Conservation (phyloP, 2,113 vertebrate species). For the Hemichromis elongatus region DNA sequence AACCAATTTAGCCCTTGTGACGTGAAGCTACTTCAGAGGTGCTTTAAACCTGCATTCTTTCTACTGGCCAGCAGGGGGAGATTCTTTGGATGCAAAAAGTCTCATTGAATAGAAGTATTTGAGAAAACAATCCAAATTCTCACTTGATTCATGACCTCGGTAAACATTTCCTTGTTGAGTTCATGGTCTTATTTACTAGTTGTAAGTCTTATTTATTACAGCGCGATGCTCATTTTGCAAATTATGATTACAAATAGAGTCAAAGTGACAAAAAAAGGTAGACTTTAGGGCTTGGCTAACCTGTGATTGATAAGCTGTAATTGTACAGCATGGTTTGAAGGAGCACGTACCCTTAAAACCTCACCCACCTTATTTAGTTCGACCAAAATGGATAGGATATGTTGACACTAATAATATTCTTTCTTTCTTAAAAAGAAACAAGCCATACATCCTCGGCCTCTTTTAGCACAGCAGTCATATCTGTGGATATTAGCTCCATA, state of each 20-base stretch:
- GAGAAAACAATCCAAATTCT: not conserved
- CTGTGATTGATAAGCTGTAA: not conserved
- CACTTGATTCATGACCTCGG: not conserved
- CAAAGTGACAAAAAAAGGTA: not conserved
- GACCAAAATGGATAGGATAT: not conserved
- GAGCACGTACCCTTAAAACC: not conserved
- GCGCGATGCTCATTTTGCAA: not conserved
- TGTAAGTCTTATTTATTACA: not conserved
- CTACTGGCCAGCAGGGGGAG: not conserved
- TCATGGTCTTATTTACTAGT: not conserved
- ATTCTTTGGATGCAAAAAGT: not conserved
- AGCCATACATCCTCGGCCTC: fast-evolving
- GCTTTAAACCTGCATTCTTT: not conserved
- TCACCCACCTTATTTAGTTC: not conserved
- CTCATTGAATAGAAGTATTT: not conserved
- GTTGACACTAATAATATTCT: fast-evolving
- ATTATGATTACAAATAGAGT: not conserved
- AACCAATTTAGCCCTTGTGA: fast-evolving
- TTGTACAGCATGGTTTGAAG: not conserved
- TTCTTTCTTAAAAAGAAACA: not conserved
- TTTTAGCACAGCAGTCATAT: not conserved
- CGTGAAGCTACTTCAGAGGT: not conserved
- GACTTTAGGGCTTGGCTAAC: not conserved
- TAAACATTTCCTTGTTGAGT: not conserved
- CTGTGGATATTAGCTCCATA: not conserved